These are phyloP conservation scores for Chaetodon trifasciatus DNA, from an alignment of 2,797 vertebrate species.

Conservation along the genomic window DNA sequence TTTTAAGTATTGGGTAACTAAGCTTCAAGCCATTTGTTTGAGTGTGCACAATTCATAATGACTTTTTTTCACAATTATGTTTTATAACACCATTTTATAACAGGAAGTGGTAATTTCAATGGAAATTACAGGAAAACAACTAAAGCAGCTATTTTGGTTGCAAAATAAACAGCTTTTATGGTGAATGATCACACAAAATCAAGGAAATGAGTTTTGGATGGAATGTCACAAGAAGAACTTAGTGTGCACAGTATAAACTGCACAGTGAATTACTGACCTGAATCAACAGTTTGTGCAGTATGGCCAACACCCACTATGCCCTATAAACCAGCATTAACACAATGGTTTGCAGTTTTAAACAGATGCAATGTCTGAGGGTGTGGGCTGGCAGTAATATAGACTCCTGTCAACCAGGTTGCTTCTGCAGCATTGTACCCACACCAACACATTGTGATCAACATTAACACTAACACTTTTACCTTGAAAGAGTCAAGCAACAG, in stretches of 20 bases:
- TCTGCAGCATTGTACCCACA: conserved; percentile 7
- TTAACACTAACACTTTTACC: background rate
- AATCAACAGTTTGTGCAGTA: conserved; percentile 7
- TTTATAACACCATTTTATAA: background rate
- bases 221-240: conserved; percentile 28
- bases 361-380: conserved; percentile 5
- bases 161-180: conserved; percentile 14
- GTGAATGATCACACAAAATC: conserved; percentile 25
- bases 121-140: conserved; percentile 40
- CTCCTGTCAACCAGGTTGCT: conserved; percentile 12
- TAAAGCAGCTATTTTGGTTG: conserved; percentile 29
- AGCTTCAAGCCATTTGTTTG: conserved; percentile 25
- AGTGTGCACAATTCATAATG: conserved; percentile 3
- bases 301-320: no score
- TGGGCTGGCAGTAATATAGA: background rate
- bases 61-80: conserved; percentile 13
- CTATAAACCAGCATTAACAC: conserved; percentile 13
- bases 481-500: background rate
- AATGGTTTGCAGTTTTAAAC: conserved; percentile 7
- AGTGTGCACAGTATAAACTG: conserved; percentile 26
- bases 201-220: conserved; percentile 14
- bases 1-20: background rate
- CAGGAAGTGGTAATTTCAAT: conserved; percentile 41
- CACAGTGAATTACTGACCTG: conserved; percentile 3
- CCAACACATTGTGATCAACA: background rate